Evolutionary conservation across 2,888 invertebrate genomes (phyloP), one percentile per base, ranked within the genome.

Genomic region (Xiphydria camelus): DNA sequence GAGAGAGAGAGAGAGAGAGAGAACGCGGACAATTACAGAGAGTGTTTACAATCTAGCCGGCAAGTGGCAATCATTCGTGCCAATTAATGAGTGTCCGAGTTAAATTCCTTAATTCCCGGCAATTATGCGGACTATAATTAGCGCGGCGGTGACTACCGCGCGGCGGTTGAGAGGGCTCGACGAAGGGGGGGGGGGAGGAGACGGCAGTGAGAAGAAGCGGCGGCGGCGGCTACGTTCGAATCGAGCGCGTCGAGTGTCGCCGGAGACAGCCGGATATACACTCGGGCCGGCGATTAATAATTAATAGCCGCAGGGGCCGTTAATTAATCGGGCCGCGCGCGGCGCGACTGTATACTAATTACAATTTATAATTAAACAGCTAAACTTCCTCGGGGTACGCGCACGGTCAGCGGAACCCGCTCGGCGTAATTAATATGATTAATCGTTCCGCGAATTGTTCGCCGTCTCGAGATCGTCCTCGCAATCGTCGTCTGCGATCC

Each of bases 361-460:
- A 72, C 70, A 70, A 70, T 72, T 72, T 72, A 72, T 71, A 72
- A 72, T 72, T 72, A 72, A 72, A 60, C 62, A 66, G 62, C 64
- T 61, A 53, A 61, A 66, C 61, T 61, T 44, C 44, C 45, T 45
- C 44, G 49, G 34, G 49, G 26, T 47, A 49, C 42, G 40, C 32
- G 31, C 47, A 34, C 33, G 34, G 51, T 43, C 34, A 41, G 46
- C 34, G 41, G 45, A 47, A 46, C 35, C 45, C 52, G 42, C 57
- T 61, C 47, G 40, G 49, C 47, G 68, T 65, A 70, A 72, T 72
- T 70, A 70, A 67, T 66, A 63, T 72, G 71, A 72, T 71, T 69
- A 69, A 72, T 72, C 66, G 70, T 64, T 66, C 62, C 51, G 55
- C 61, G 66, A 66, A 68, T 66, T 69, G 59, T 65, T 61, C 59